Evolutionary conservation across 2,888 invertebrate species (phyloP), one percentile per base, ranked within the genome.

Genomic region (Zhuqinia jingwanae): DNA sequence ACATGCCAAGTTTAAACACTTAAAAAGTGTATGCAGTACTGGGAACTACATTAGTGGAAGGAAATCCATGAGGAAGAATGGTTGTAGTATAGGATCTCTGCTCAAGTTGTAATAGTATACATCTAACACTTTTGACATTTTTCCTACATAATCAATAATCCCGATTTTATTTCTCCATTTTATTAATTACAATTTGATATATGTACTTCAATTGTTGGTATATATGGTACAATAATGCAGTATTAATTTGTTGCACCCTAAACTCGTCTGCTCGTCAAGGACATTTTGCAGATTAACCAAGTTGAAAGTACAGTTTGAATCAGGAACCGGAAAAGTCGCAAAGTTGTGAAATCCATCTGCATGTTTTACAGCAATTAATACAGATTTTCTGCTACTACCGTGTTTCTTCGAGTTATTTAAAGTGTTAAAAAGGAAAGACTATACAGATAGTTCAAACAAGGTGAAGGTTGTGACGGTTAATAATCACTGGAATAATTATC

Each of bases 21-120:
- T 60, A 47, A 78, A 78, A 60, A 60, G 47, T 22, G 17, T 17
- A 42, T 27, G n/a, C 58, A 81, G 15, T 30, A 42, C 15, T 30
- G 8, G 20, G 56, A 53, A 65, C 27, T 47, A 75, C 30, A 60
- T 79, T 79, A 85, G 80, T 86, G 80, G 85, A 86, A 80, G 85
- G 80, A 80, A 86, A 53, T 58, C 75, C 30, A 79, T 65, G 63
- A 86, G 85, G 80, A 86, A 86, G 85, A 86, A 22, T 73, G 80
- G 79, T 79, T 20, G 47, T 47, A 22, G 1, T 15, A 30, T 76
- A 36, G 27, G 11, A 25, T 45, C 25, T 25, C 60, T 20, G 1
- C 36, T 11, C 50, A 36, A 36, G n/a, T 36, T 8, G 36, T 8
- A 6, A 36, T 8, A 6, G 5, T 8, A 50, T 56, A 27, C 75